Evolutionary conservation across 1,140 invertebrate genomes (phyloP).

Genomic region (Hyles euphorbiae): DNA sequence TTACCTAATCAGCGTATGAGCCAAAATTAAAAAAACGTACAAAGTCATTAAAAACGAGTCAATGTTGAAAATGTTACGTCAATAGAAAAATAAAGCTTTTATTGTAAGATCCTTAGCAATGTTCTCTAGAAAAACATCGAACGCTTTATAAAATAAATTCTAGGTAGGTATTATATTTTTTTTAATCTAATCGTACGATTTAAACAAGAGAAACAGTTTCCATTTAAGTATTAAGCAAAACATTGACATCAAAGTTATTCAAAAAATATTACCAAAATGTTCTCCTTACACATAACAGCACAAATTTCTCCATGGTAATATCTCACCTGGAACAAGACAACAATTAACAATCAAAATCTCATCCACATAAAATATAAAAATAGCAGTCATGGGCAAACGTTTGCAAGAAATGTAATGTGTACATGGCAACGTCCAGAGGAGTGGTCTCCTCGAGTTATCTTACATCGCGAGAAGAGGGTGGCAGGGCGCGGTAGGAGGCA

Average conservation of each 20-base stretch:
- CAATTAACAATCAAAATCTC: background rate
- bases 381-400: slow-evolving; percentile 2
- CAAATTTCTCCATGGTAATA: background rate
- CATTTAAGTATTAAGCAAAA: background rate
- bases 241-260: background rate
- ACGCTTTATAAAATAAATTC: no score
- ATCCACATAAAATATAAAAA: background rate
- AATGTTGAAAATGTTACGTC: no score
- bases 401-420: background rate
- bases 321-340: background rate
- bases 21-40: no score
- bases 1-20: no score
- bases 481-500: slow-evolving; percentile 6
- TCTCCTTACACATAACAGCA: background rate
- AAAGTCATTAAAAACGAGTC: no score
- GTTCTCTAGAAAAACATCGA: no score
- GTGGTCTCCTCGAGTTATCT: slow-evolving; percentile 44
- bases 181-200: no score
- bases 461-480: slow-evolving; percentile 32
- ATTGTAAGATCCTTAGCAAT: no score
- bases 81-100: no score
- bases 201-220: no score
- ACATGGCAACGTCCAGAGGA: slow-evolving; percentile 28
- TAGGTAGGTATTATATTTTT: no score
- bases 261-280: no score